Conservation (phyloP, 2,888 invertebrate genomes). For the Smittia sp. region DNA sequence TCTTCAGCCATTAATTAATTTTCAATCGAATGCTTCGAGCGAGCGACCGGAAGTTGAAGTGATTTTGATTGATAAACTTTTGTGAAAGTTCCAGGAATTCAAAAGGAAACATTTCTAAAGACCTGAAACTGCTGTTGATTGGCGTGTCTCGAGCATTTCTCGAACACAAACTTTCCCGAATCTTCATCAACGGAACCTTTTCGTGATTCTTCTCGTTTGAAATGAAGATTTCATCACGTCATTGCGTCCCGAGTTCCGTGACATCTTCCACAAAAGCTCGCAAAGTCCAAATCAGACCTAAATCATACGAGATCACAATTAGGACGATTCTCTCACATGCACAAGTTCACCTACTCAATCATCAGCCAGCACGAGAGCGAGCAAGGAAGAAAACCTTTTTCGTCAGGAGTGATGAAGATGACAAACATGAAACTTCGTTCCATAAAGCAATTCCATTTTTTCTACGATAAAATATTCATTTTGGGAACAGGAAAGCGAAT, state of each 20-base stretch:
- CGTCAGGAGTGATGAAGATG: slow-evolving; percentile 17
- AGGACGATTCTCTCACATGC: neutral
- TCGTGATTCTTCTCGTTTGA: too few relatives aligned
- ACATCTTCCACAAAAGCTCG: neutral
- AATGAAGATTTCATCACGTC: too few relatives aligned
- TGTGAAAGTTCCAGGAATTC: too few relatives aligned
- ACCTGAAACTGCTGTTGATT: too few relatives aligned
- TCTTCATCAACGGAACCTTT: too few relatives aligned
- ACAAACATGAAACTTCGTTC: slow-evolving; percentile 17
- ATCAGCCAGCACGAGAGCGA: neutral
- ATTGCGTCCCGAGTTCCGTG: too few relatives aligned
- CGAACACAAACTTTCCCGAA: too few relatives aligned
- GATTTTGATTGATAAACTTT: too few relatives aligned
- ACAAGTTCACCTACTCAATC: neutral
- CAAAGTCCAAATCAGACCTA: neutral
- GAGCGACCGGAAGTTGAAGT: too few relatives aligned
- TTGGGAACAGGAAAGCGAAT: slow-evolving; percentile 13
- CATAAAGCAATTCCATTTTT: slow-evolving; percentile 9
- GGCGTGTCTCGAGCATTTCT: too few relatives aligned
- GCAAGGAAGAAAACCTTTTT: neutral
- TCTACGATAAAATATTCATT: slow-evolving; percentile 29
- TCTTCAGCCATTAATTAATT: neutral
- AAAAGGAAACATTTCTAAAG: too few relatives aligned
- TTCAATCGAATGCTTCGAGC: neutral
- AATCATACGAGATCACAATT: slow-evolving; percentile 5